Evolutionary conservation across 53 echinoderm and acorn worm genomes (phyloP), one percentile per base, ranked within the genome.

Genomic region (Echinarachnius parma): DNA sequence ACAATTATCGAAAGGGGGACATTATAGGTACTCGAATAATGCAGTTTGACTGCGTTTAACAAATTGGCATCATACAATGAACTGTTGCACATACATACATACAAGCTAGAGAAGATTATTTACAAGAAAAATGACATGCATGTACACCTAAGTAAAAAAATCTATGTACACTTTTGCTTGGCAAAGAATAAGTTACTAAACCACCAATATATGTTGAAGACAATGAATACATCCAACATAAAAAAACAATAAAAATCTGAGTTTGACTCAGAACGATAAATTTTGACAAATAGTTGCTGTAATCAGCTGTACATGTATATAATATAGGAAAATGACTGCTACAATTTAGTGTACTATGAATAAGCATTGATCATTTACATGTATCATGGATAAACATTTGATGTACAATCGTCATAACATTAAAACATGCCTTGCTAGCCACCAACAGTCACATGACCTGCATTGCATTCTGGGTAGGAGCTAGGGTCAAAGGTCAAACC

Each of bases 241-340:
- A 37, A 33, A 31, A 48, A 68, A 16, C 20, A 44, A 65, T 45
- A 36, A 68, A 29, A 31, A 50, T 36, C 52, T 49, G 68, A 68
- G 68, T 68, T 68, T 68, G 68, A 68, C 68, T 68, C 68, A 21
- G 52, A n/a, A n/a, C n/a, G 27, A 44, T 45, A 65, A 46, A 45
- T 65, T 29, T 65, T 65, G 65, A 65, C 35, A 36, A 62, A 39
- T 62, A 62, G 39, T 0, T 23, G 39, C 62, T 37, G 29, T 13
- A 62, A 55, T 14, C 21, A 37, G 3, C 35, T 23, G 37, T 28
- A 36, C 23, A 13, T 36, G 37, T 22, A 7, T 7, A 61, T 39
- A 61, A 23, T 42, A 42, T 11, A 25, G 39, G 34, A 36, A 36
- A 61, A 15, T 39, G 39, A 62, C 39, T 36, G 35, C 35, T 62